These are phyloP conservation scores for Lithophane leautieri DNA, from an alignment of 2,888 invertebrate genomes.

Conservation along the genomic window DNA sequence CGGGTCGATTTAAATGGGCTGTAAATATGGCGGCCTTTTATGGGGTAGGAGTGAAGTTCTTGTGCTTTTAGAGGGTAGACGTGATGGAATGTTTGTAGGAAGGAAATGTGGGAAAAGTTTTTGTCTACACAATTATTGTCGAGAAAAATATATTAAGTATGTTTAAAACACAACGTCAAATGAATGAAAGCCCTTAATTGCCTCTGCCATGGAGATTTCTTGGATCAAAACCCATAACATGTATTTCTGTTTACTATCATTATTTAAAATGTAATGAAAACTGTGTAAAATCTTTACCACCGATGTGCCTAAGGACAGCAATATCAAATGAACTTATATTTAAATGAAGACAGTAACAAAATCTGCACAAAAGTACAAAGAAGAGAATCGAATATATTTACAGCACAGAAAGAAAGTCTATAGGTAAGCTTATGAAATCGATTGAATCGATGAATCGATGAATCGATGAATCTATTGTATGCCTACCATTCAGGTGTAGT, in stretches of 20 bases:
- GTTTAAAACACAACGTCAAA: too few species aligned
- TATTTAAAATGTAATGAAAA: background rate
- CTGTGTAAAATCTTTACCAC: background rate
- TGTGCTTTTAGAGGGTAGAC: background rate
- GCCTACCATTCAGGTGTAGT: slow-evolving; percentile 1
- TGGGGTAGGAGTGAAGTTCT: slow-evolving; percentile 20
- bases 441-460: too few species aligned
- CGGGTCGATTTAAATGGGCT: slow-evolving; percentile 51
- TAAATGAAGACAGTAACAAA: background rate
- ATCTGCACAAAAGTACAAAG: background rate
- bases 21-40: slow-evolving; percentile 53
- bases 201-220: background rate
- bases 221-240: background rate
- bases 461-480: too few species aligned
- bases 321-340: too few species aligned
- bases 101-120: background rate
- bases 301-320: background rate
- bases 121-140: background rate
- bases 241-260: background rate
- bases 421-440: slow-evolving; percentile 1
- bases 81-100: slow-evolving; percentile 10
- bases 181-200: background rate
- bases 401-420: background rate
- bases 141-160: background rate
- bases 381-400: background rate